phyloP scores from a whole-genome alignment of 2,888 invertebrate genomes.

The Sicus ferrugineus region DNA sequence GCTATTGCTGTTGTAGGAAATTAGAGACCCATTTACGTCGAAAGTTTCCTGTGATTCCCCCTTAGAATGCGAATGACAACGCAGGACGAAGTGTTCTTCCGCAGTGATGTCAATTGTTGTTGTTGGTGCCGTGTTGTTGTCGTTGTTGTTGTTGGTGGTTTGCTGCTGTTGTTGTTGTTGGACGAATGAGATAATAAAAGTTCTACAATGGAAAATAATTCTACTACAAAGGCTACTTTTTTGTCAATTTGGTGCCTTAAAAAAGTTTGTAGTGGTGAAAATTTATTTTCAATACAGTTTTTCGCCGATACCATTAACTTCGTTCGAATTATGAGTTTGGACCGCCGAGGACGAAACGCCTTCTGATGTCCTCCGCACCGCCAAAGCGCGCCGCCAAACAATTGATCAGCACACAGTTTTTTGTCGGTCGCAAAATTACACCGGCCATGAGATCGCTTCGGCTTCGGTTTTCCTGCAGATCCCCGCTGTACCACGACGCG shows the following conservation, averaged over 20 bases:
- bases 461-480: too few species aligned
- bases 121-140: background rate
- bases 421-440: too few species aligned
- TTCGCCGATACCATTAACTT: too few species aligned
- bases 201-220: too few species aligned
- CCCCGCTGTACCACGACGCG: too few species aligned
- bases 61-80: conserved; percentile 14
- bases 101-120: conserved; percentile 17
- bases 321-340: background rate
- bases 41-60: conserved; percentile 19
- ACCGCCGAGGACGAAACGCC: background rate
- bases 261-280: too few species aligned
- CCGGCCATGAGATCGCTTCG: too few species aligned
- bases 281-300: too few species aligned
- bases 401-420: conserved; percentile 44
- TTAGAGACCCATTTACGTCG: conserved; percentile 32
- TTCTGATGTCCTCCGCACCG: background rate
- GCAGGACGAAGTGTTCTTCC: conserved; percentile 19
- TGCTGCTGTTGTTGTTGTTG: background rate
- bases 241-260: background rate
- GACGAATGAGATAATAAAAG: too few species aligned
- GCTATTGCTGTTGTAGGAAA: conserved; percentile 26
- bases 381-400: conserved; percentile 31
- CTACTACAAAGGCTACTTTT: too few species aligned
- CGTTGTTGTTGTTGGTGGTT: conserved; percentile 15